Base-by-base conservation (phyloP, 1,140 invertebrate genomes). In the Eubasilissa regina region DNA sequence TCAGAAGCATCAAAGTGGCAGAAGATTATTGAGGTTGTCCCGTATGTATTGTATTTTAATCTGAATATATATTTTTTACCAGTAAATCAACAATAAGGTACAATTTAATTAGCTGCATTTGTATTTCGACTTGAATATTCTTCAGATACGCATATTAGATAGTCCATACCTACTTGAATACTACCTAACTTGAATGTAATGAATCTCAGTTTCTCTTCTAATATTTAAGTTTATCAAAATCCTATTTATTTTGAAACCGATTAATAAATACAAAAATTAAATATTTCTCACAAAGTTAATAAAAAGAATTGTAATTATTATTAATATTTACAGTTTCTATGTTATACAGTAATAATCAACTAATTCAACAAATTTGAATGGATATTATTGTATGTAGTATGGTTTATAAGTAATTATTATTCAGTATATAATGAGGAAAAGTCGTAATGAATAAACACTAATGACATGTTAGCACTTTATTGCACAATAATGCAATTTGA, bases 381-480 rank as follows among this genome's bases (percentile, higher is more conserved):
- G 4, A 58, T 15, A 58, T 35, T 35, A 58, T 19, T 19, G 8
- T 19, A 19, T 15, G 17, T 15, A 58, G 8, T 21, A 19, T 58
- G 15, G 55, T 58, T 58, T 17, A 56, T 56, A 56, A 17, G 17
- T 17, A 15, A 55, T 55, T 55, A 56, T 56, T 58, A 19, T 21
- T 19, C 17, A 19, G 21, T 19, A 15, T 58, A 58, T 58, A 58
- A 58, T 58, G 17, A 58, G 55, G 15, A 10, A 15, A 58, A 58
- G 55, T 13, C 55, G 21, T 58, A 58, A 58, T 58, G 17, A 10
- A 58, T 58, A 17, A 19, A 58, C 55, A 58, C 55, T 58, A 58
- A 58, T 58, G 55, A 58, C 55, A 58, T 58, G 55, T 19, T 8
- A 58, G 55, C 17, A 58, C 55, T 58, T 58, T 21, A 58, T 58